Evolutionary conservation across 2,113 vertebrate species (phyloP), one percentile per base, ranked within the genome.

Genomic region (Oxygymnocypris stewartii): DNA sequence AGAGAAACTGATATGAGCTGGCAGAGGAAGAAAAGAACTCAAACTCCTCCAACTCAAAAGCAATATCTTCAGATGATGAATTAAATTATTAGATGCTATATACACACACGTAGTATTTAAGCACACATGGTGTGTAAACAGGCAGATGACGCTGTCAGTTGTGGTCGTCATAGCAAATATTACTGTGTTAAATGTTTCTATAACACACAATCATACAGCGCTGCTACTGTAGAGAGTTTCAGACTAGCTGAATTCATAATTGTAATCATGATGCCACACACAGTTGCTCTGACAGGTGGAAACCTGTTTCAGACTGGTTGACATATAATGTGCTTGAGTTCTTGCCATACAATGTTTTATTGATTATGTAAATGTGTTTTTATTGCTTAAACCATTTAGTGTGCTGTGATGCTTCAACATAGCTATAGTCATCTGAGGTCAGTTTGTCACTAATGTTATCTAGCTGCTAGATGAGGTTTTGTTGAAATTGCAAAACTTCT

Each of bases 81-180:
- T 63, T 44, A 65, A 65, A 40, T 44, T 6, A 42, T 80, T 79
- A 28, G 59, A 44, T 28, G 40, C 79, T 63, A 65, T 65, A 65
- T 81, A 81, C 65, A 18, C 28, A 18, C 28, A n/a, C 1, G 1
- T 37, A 28, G 57, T 13, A 28, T 63, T 65, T 65, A 65, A 44
- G 14, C 37, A 81, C n/a, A 40, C 54, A 4, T 14, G 20, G 11
- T 61, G 78, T 42, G 54, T 80, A 61, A 61, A 81, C 59, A 47
- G 5, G 8, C 82, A 84, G 63, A 78, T 74, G 82, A 77, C 14
- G 40, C 65, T 63, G 86, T 79, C 81, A 51, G 86, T 73, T 47
- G 16, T 73, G 13, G 54, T 65, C 37, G 28, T 82, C 80, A 44
- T 12, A 67, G 82, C 44, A 87, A 59, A 47, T 61, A 40, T 85